Base-by-base conservation (phyloP, 2,113 vertebrate genomes). In the Dissostichus mawsoni region DNA sequence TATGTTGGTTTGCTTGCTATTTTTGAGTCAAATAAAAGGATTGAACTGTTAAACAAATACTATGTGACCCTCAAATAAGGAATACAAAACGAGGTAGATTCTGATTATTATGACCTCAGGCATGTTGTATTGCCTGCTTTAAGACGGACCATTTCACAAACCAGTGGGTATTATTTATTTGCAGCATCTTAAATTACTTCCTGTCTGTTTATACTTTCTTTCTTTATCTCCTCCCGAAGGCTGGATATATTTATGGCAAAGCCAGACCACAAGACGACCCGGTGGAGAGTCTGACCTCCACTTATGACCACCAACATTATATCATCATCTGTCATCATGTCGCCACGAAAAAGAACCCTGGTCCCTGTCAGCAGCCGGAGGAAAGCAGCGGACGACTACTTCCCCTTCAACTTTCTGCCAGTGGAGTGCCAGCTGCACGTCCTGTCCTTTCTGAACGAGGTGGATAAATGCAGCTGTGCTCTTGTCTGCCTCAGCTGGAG, bases 401-500 rank as follows among this genome's bases (percentile, higher is more conserved):
- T 96, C 47, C 95, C 94, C 3, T 96, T 96, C 76, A 93, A 94
- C 81, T 61, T 90, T 0, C 88, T 96, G 80, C 96, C 96, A 0
- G 93, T 94, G 51, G 96, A 96, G 85, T 96, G 96, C 63, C 96
- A 95, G 92, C 92, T 96, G 44, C 95, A 96, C 3, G 86, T 96
- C 14, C 85, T 96, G 65, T 95, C 94, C 2, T 96, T 96, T 65
- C 92, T 96, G n/a, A 94, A 88, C 1, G 95, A 96, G 84, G 87
- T 94, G 82, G 96, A 96, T 67, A 96, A 96, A 68, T 96, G 96
- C 62, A 95, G 83, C 80, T 95, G 93, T 0, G 96, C 96, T 0
- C 73, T 96, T 63, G 96, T 96, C 5, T 96, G 96, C 71, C 57
- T 85, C 0, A 93, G 93, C 87, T 96, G 96, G 96, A 96, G 96